Evolutionary conservation across 2,797 vertebrate genomes (phyloP), one percentile per base, ranked within the genome.

Genomic region (Prunella strophiata): DNA sequence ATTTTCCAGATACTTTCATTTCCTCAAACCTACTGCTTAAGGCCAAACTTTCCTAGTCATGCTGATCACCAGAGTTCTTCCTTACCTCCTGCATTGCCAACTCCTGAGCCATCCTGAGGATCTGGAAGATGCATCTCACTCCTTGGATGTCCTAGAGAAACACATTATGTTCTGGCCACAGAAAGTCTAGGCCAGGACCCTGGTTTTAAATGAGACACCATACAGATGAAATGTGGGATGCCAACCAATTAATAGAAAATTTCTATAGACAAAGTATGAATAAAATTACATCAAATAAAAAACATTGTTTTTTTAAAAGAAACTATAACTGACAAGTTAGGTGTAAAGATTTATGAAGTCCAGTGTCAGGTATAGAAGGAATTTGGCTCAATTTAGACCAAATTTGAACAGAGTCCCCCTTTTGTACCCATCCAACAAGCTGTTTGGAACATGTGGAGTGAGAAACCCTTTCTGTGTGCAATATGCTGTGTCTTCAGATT

Each of bases 241-340:
- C 48, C 55, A 83, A 67, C 8, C 27, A 91, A 36, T 5, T 61
- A 61, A 51, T 3, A 57, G 48, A 65, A 89, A 62, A 66, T 40
- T 58, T 34, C 16, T 16, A 32, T 5, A 58, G 21, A 23, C 27
- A 66, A 83, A 81, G 23, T 5, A 63, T 18, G 15, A 68, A 59
- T 36, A 65, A 61, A 2, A 0, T 30, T 66, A 42, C 34, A 68
- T 14, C 7, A 77, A 85, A 71, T 34, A 73, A 81, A 81, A 57
- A 3, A 0, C 4, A 2, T 4, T 65, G 5, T 0, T 18, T 85
- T 85, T 82, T 58, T 18, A 6, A 29, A 75, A 83, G 45, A 4
- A 63, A 55, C n/a, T 5, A 10, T 54, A 54, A 70, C 14, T 29
- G 26, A 47, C 42, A 81, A 47, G 6, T 34, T 5, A 32, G 4